Conservation (phyloP, 2,113 vertebrate species). For the Engraulis encrasicolus region DNA sequence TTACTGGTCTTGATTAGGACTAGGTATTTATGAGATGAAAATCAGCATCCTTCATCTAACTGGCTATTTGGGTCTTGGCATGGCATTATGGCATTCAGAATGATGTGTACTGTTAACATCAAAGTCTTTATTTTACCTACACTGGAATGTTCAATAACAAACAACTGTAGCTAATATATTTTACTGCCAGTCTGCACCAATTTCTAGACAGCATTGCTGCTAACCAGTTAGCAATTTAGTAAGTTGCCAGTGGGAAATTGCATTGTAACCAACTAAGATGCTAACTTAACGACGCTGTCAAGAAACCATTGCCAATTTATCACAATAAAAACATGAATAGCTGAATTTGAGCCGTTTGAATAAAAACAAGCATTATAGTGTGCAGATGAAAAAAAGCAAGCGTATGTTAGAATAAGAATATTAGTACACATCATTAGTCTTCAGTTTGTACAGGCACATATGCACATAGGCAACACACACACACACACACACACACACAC, state of each 20-base stretch:
- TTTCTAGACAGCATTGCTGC: no score
- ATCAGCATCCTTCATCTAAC: not conserved
- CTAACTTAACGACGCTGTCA: no score
- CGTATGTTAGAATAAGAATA: not conserved
- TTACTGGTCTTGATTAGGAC: not conserved
- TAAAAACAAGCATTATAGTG: not conserved
- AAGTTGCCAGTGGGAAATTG: no score
- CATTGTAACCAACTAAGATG: no score
- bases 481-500: not conserved
- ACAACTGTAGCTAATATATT: not conserved
- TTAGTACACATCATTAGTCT: not conserved
- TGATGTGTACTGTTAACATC: not conserved
- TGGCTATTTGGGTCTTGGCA: not conserved
- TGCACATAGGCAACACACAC: no score
- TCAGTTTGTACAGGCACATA: not conserved
- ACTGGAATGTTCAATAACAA: conserved; percentile 7
- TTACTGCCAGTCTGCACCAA: not conserved
- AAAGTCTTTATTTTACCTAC: not conserved
- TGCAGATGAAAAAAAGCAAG: not conserved
- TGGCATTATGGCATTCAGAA: not conserved
- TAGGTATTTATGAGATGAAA: not conserved
- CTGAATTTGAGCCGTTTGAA: not conserved
- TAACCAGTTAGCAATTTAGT: no score
- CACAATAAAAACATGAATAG: not conserved
- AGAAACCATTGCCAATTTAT: no score